Evolutionary conservation across 1,140 invertebrate species (phyloP).

Genomic region (Aphelinus certus): DNA sequence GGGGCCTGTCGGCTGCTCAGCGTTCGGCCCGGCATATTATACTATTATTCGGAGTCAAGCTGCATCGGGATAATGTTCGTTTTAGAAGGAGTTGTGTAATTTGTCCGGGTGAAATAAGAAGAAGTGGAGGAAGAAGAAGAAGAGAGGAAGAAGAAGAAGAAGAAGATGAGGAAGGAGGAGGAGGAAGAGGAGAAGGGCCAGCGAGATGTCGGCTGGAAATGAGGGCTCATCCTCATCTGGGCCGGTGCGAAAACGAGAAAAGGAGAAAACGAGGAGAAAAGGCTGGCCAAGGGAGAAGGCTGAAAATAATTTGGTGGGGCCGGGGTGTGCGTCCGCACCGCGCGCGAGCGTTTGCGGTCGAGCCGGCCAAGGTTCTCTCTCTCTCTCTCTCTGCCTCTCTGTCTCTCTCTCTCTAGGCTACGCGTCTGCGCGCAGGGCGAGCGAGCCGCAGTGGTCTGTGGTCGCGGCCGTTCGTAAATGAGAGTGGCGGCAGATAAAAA

Average conservation of each 20-base stretch:
- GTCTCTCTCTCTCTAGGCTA: too few species aligned
- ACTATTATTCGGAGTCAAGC: constrained; percentile 7
- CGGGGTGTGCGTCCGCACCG: neutral
- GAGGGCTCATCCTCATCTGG: constrained; percentile 48
- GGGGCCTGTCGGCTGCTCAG: too few species aligned
- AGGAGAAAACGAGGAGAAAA: constrained; percentile 42
- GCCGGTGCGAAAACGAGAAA: constrained; percentile 38
- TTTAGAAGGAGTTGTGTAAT: constrained; percentile 20
- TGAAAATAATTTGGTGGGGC: constrained; percentile 28
- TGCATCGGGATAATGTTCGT: constrained; percentile 16
- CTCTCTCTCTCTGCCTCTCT: too few species aligned
- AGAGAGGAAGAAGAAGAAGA: neutral
- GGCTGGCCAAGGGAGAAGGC: constrained; percentile 25
- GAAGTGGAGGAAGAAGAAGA: neutral
- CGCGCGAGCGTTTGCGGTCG: neutral
- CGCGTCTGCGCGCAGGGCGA: constrained; percentile 17
- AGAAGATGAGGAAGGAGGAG: neutral
- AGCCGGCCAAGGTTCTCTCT: too few species aligned
- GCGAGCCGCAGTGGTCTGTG: constrained; percentile 41
- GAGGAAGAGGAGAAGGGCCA: constrained; percentile 9
- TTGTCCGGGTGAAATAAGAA: constrained; percentile 27
- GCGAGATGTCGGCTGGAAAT: constrained; percentile 43
- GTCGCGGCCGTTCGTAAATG: constrained; percentile 52
- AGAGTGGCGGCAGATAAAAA: constrained; percentile 37
- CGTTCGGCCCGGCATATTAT: neutral